Evolutionary conservation across 2,888 invertebrate genomes (phyloP).

Genomic region (Macrophya annulata): DNA sequence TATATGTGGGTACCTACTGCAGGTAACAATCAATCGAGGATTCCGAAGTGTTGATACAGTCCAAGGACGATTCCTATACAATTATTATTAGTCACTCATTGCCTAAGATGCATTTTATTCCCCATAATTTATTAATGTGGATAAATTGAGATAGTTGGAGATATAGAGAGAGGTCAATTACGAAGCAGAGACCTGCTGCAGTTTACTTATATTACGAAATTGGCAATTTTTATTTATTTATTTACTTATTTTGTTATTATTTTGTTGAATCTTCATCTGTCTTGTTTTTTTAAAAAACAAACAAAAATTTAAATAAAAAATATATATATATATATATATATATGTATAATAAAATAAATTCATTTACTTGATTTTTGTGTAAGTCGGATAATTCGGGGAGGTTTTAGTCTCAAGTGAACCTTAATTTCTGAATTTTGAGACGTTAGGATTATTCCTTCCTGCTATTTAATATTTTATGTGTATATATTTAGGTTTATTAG

Average conservation of each 20-base stretch:
- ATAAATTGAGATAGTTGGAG: neutral
- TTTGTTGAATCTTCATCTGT: too few relatives aligned
- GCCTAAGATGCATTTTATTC: neutral
- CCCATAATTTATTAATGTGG: neutral
- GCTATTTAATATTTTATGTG: neutral
- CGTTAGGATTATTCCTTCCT: neutral
- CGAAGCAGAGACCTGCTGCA: constrained; percentile 1
- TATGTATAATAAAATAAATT: neutral
- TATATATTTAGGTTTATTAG: constrained; percentile 3
- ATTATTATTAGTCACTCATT: neutral
- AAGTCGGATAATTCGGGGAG: neutral
- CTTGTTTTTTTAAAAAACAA: too few relatives aligned
- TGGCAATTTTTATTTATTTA: constrained; percentile 3
- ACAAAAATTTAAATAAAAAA: too few relatives aligned
- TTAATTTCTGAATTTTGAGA: neutral
- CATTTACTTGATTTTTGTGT: neutral
- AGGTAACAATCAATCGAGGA: neutral
- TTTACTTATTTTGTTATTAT: neutral
- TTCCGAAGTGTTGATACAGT: neutral
- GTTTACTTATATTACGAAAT: constrained; percentile 13
- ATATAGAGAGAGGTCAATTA: neutral
- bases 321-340: too few relatives aligned
- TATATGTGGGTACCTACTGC: neutral
- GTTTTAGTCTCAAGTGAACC: neutral
- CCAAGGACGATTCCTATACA: constrained; percentile 9